Conservation (phyloP, 2,797 vertebrate species). For the Dendrocincla fuliginosa region DNA sequence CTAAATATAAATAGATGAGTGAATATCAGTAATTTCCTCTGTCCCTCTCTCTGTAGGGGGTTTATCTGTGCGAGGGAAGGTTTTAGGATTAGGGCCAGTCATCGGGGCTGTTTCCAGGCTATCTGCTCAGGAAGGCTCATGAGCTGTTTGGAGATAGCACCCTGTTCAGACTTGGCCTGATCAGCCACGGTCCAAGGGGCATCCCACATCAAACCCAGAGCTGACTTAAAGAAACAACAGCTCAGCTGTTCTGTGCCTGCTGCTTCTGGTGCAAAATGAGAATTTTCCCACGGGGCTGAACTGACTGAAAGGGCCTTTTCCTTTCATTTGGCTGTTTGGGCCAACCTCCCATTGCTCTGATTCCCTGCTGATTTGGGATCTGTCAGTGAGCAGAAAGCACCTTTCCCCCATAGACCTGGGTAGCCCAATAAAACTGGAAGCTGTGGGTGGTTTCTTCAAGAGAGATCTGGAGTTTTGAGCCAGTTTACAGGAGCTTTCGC, state of each 20-base stretch:
- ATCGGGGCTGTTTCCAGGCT: background rate
- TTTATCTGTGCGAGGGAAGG: slow-evolving; percentile 29
- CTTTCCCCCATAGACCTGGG: background rate
- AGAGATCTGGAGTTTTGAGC: background rate
- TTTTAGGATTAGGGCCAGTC: slow-evolving; percentile 41
- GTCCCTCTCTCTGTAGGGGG: background rate
- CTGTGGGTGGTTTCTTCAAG: background rate
- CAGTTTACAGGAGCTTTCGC: background rate
- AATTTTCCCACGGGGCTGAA: background rate
- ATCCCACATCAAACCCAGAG: background rate
- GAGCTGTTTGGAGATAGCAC: slow-evolving; percentile 42
- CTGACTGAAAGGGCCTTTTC: background rate
- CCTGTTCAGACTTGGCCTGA: background rate
- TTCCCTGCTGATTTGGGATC: background rate
- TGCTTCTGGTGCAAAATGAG: background rate
- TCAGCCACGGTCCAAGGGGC: background rate
- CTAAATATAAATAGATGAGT: slow-evolving; percentile 68
- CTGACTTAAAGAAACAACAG: background rate
- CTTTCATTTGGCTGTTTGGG: background rate
- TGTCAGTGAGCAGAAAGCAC: background rate
- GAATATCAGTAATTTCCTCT: slow-evolving; percentile 63
- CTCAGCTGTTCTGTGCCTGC: background rate
- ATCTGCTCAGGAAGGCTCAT: slow-evolving; percentile 31
- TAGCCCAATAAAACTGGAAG: background rate
- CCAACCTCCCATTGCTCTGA: background rate